Evolutionary conservation across 1,140 invertebrate species (phyloP), one percentile per base, ranked within the genome.

Genomic region (Brachionus koreanus): DNA sequence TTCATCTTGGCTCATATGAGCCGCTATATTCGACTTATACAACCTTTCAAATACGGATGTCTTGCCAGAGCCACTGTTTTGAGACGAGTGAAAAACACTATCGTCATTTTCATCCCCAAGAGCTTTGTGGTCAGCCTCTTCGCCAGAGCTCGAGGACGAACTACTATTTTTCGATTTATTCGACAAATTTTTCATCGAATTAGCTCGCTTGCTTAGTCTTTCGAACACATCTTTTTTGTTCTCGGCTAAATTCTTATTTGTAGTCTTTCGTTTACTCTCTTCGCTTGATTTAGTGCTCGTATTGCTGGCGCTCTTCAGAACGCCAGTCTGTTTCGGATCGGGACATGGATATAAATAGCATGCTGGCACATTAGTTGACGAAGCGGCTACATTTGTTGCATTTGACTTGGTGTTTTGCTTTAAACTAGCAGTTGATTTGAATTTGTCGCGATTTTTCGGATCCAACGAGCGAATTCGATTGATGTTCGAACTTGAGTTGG

Each of bases 21-120:
- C 76, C n/a, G 76, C 76, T 35, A 79, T 79, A 35, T 79, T 79
- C 0, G 76, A 79, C 35, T 79, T 79, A 49, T 79, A 79, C 13
- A 79, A 37, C 19, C 76, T 37, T 19, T 79, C 76, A 33, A 79
- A 79, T 10, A 79, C 76, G 0, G 76, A 79, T 35, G 76, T 79
- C 33, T 79, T 79, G 39, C 29, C 33, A 2, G 65, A 6, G n/a
- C 35, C 37, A 69, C 35, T 69, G 16, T 37, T 69, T 37, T 69
- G 37, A 29, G 29, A 5, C 7, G 65, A n/a, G 7, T 69, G 29
- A 69, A 39, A 69, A 16, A 69, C 65, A 69, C 19, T 69, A 16
- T 69, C 65, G 2, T 69, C 65, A 37, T 19, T 39, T 37, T 69
- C 65, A 33, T 69, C 65, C 16, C 33, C 65, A 12, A 37, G 37